Evolutionary conservation across 2,797 vertebrate genomes (phyloP).

Genomic region (Ataeniobius toweri): DNA sequence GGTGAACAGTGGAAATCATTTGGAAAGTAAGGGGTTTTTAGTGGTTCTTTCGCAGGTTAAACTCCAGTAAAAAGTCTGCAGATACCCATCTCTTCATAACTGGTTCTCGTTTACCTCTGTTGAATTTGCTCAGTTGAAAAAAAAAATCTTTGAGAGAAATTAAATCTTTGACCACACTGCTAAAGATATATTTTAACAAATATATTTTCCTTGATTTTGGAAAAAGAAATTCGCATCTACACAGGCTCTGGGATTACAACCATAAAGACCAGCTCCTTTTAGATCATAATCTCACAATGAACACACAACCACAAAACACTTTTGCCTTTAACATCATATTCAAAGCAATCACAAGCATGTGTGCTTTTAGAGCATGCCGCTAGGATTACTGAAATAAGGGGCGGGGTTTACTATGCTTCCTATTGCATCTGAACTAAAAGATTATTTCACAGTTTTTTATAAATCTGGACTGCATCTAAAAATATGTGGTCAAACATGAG

Average conservation of each 20-base stretch:
- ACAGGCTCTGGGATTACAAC: not conserved
- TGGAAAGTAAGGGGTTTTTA: conserved; percentile 41
- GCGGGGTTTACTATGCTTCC: not conserved
- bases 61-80: not conserved
- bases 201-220: no score
- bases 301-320: not conserved
- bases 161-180: not conserved
- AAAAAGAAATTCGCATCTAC: not conserved
- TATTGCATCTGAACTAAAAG: not conserved
- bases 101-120: not conserved
- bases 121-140: not conserved
- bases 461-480: not conserved
- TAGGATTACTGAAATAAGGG: conserved; percentile 1
- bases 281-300: not conserved
- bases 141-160: not conserved
- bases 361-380: not conserved
- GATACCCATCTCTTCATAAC: not conserved
- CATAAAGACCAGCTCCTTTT: no score
- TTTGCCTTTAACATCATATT: not conserved
- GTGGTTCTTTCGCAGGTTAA: conserved; percentile 9
- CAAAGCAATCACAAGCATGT: not conserved
- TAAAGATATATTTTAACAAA: not conserved
- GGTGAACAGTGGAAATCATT: conserved; percentile 25
- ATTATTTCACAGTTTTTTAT: not conserved
- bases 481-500: not conserved